Conservation (phyloP, 2,113 vertebrate species). For the Periophthalmodon schlosseri region DNA sequence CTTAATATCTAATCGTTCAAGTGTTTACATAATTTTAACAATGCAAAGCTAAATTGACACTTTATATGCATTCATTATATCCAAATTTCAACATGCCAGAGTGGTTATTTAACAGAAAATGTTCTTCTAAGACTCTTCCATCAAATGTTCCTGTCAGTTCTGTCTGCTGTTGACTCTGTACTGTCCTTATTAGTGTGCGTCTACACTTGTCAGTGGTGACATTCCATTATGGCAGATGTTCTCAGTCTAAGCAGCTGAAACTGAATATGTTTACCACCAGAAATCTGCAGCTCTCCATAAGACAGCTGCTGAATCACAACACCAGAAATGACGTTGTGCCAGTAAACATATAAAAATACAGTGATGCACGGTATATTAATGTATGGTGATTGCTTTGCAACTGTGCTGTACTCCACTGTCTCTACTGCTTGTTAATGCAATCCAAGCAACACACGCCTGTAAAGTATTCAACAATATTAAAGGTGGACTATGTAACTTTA, state of each 20-base stretch:
- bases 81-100: background rate
- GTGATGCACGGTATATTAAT: background rate
- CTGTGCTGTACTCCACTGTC: background rate
- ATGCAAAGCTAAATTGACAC: background rate
- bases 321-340: conserved; percentile 1
- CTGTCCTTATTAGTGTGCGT: conserved; percentile 5
- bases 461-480: background rate
- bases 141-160: background rate
- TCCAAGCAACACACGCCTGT: background rate
- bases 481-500: too few relatives aligned
- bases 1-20: background rate
- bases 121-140: background rate
- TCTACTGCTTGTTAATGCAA: background rate
- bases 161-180: conserved; percentile 5
- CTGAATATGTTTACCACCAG: conserved; percentile 4
- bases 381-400: background rate
- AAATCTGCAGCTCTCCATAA: conserved; percentile 7
- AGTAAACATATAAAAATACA: background rate
- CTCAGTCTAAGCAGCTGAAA: conserved; percentile 9
- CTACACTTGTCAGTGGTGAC: conserved; percentile 5
- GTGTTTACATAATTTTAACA: background rate
- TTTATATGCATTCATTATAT: background rate
- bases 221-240: conserved; percentile 1
- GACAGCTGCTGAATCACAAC: conserved; percentile 13
- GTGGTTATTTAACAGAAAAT: background rate